phyloP scores from a whole-genome alignment of 2,797 vertebrate genomes.

The Eutrigla gurnardus region DNA sequence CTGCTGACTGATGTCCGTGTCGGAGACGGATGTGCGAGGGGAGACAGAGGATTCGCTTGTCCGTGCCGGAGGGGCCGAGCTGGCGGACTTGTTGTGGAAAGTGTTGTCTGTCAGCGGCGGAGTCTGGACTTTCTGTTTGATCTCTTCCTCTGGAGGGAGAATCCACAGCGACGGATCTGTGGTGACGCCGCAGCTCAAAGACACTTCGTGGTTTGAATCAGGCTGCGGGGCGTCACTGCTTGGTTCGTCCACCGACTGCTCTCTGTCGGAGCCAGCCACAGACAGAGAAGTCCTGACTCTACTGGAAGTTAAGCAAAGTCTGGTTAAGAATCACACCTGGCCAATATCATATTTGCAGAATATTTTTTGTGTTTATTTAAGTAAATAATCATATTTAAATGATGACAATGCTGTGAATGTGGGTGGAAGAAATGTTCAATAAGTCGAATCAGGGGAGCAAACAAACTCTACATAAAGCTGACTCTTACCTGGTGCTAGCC shows the following conservation, averaged over 20 bases:
- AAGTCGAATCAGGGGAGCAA: constrained; percentile 8
- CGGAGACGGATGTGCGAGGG: constrained; percentile 28
- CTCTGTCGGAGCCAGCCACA: constrained; percentile 44
- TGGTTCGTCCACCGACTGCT: constrained; percentile 65
- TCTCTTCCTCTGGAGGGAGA: constrained; percentile 52
- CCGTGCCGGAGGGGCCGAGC: constrained; percentile 16
- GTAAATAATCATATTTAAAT: not conserved
- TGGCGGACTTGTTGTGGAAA: constrained; percentile 36
- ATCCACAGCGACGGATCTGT: constrained; percentile 79
- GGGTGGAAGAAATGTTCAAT: not conserved
- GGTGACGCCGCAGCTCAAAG: constrained; percentile 79
- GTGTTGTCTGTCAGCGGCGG: constrained; percentile 34
- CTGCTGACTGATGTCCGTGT: constrained; percentile 49
- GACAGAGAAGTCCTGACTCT: constrained; percentile 48
- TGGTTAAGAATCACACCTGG: not conserved
- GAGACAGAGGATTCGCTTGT: constrained; percentile 37
- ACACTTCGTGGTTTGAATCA: constrained; percentile 71
- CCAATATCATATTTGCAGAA: not conserved
- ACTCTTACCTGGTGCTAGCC: constrained; percentile 72
- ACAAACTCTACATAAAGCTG: not conserved
- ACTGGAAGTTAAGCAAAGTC: constrained; percentile 21
- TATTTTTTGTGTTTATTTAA: not conserved
- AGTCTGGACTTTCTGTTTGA: constrained; percentile 41
- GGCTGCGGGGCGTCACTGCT: constrained; percentile 5
- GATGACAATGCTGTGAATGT: not conserved